Evolutionary conservation across 2,113 vertebrate species (phyloP).

Genomic region (Pardalotus punctatus): DNA sequence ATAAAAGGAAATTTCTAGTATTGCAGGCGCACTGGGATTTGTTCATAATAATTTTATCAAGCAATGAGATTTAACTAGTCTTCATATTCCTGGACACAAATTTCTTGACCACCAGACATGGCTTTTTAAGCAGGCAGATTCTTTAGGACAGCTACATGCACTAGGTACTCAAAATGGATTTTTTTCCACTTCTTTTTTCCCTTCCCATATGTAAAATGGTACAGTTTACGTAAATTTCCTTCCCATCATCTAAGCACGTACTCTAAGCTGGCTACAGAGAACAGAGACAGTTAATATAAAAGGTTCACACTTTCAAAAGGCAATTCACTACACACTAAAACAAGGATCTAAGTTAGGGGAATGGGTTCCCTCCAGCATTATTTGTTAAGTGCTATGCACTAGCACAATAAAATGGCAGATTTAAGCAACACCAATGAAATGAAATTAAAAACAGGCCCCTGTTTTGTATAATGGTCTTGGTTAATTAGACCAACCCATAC

Average conservation of each 20-base stretch:
- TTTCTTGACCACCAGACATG: background rate
- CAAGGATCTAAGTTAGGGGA: background rate
- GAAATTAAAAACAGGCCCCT: background rate
- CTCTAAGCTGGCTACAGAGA: background rate
- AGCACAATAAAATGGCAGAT: background rate
- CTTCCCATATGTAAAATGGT: background rate
- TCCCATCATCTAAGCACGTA: background rate
- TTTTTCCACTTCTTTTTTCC: background rate
- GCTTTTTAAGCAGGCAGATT: background rate
- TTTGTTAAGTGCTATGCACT: background rate
- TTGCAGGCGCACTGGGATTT: background rate
- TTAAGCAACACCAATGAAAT: background rate
- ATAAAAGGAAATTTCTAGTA: background rate
- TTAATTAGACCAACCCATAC: background rate
- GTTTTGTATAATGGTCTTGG: background rate
- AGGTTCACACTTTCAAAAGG: background rate
- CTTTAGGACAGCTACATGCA: background rate
- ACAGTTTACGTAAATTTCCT: background rate
- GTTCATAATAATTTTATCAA: background rate
- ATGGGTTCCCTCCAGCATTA: background rate
- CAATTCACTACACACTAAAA: background rate
- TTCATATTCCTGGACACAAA: background rate
- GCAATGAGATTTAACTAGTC: background rate
- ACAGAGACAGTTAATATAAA: background rate
- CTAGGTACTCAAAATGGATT: background rate